Evolutionary conservation across 1,140 invertebrate genomes (phyloP).

Genomic region (Hypothenemus hampei): DNA sequence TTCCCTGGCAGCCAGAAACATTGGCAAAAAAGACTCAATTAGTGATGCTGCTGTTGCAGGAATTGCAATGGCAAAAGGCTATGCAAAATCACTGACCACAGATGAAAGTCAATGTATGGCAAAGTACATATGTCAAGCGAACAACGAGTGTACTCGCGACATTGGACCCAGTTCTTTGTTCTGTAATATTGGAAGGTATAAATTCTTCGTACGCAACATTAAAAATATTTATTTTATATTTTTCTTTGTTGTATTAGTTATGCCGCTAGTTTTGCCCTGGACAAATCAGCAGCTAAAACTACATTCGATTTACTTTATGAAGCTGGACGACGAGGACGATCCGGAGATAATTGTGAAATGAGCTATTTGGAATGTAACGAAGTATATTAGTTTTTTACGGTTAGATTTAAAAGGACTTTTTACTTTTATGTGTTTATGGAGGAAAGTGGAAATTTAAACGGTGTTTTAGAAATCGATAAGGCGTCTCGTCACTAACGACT

Average conservation of each 20-base stretch:
- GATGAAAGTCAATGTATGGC: constrained; percentile 73
- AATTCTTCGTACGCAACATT: background rate
- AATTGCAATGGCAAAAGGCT: constrained; percentile 82
- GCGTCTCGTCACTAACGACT: too few species aligned
- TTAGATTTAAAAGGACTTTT: too few species aligned
- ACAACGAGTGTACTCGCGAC: constrained; percentile 77
- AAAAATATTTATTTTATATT: background rate
- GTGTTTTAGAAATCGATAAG: background rate
- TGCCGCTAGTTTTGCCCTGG: constrained; percentile 76
- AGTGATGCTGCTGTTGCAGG: constrained; percentile 81
- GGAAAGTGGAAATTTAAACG: background rate
- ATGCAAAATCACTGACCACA: constrained; percentile 76
- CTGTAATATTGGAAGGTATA: constrained; percentile 86
- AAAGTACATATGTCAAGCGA: constrained; percentile 83
- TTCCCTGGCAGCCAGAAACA: constrained; percentile 70
- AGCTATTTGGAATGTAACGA: constrained; percentile 82
- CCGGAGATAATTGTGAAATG: constrained; percentile 75
- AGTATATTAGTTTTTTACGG: constrained; percentile 55
- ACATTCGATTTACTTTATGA: constrained; percentile 78
- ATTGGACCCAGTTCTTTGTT: constrained; percentile 79
- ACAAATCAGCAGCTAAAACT: constrained; percentile 62
- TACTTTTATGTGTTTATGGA: too few species aligned
- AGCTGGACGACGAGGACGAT: constrained; percentile 74
- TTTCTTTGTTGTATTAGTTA: constrained; percentile 56
- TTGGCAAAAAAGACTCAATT: constrained; percentile 77